Conservation (phyloP, 2,797 vertebrate species). For the Sus cebifrons region DNA sequence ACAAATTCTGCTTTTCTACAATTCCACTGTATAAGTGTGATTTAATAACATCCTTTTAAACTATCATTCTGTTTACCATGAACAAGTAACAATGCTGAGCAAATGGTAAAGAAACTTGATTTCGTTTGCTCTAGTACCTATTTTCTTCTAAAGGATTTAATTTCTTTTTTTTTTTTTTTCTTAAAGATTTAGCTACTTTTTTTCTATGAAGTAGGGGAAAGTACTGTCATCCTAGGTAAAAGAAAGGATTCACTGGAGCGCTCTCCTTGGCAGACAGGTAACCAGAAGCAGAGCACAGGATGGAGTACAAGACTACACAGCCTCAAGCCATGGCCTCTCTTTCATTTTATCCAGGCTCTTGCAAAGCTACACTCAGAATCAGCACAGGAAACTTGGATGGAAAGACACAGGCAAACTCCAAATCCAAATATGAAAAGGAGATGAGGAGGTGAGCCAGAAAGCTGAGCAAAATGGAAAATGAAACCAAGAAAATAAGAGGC, state of each 20-base stretch:
- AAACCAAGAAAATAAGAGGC: slow-evolving; percentile 40
- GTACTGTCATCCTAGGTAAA: neutral
- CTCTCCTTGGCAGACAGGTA: neutral
- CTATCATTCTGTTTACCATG: slow-evolving; percentile 33
- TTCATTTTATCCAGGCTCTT: neutral
- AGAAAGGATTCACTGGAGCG: neutral
- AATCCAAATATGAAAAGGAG: neutral
- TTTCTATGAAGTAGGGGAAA: slow-evolving; percentile 44
- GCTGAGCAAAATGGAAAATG: slow-evolving; percentile 7
- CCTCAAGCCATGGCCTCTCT: neutral
- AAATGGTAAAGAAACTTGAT: slow-evolving; percentile 60
- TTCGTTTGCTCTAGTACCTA: slow-evolving; percentile 60
- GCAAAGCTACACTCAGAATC: slow-evolving; percentile 43
- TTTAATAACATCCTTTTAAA: slow-evolving; percentile 66
- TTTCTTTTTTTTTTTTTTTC: neutral
- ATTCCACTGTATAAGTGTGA: slow-evolving; percentile 57
- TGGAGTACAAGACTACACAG: neutral
- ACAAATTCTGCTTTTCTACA: slow-evolving; percentile 48
- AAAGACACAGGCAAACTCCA: slow-evolving; percentile 34
- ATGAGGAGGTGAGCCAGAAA: slow-evolving; percentile 34
- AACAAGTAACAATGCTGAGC: slow-evolving; percentile 60
- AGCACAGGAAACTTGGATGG: neutral
- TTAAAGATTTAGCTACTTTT: slow-evolving; percentile 34
- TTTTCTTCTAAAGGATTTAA: slow-evolving; percentile 55
- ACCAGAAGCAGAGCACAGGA: neutral